Evolutionary conservation across 1,140 invertebrate genomes (phyloP), one percentile per base, ranked within the genome.

Genomic region (Mylabris phalerata): DNA sequence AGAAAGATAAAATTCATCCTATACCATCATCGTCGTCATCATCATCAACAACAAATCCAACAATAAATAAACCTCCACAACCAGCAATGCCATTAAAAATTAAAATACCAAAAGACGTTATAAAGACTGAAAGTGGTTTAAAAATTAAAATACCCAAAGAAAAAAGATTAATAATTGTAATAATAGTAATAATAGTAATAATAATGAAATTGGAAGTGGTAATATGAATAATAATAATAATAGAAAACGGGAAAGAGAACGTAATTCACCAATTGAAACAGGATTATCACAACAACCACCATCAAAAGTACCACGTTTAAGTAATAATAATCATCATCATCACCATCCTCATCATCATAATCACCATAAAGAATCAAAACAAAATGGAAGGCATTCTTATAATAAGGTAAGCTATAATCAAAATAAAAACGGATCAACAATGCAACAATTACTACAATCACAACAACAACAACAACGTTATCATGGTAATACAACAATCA

Each of bases 31-130:
- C 41, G 9, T 42, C 9, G 2, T 42, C 41, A 42, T 42, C 9
- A 42, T 42, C 32, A 42, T 7, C 32, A 32, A 32, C 7, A 32
- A 7, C 32, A 32, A 7, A 19, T 19, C 19, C 9, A 54, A 45
- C 25, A 42, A 42, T 13, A 45, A 32, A 7, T 32, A 32, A 32
- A 32, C 32, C 27, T 32, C 27, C 32, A 32, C 32, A 4, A 32
- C 32, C 32, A 7, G 32, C 7, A 32, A 32, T 32, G 32, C 32
- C 32, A 77, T 4, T 84, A 9, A 85, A 85, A 65, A 80, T 85
- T 13, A 84, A 83, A 71, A 85, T 86, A 40, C 78, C 82, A 0
- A 84, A 83, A 63, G 82, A 84, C 56, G 71, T 77, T 26, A 73
- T 83, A 13, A 80, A 78, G 61, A 75, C 71, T 42, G 73, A 75